Percentiles rank a stretch among this genome's conserved stretches.
Conservation (phyloP, 2,113 vertebrate species). For the Apodemus speciosus region DNA sequence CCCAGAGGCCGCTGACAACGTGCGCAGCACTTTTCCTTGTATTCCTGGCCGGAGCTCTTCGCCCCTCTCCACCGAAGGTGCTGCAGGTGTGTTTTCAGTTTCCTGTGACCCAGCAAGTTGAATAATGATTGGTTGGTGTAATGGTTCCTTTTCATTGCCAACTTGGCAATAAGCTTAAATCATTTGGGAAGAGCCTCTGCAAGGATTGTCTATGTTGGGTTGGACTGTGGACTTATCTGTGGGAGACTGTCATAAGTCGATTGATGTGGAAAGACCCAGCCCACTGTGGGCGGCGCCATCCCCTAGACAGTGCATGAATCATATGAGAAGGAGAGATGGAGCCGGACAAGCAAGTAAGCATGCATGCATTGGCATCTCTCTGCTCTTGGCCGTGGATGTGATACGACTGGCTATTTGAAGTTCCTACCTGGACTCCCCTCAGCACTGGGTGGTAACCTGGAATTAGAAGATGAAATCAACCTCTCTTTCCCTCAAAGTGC, state of each 20-base stretch:
- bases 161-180: not conserved
- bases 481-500: not conserved
- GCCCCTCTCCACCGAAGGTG: conserved; percentile 87
- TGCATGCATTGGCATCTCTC: not conserved
- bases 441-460: not conserved
- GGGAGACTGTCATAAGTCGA: not conserved
- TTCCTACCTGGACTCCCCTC: not conserved
- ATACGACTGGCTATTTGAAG: not conserved
- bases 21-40: conserved; percentile 87
- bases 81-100: conserved; percentile 90
- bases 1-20: conserved; percentile 91
- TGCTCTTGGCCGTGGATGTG: not conserved
- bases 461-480: not conserved
- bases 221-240: not conserved
- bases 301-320: not conserved
- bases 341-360: too few relatives aligned
- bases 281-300: not conserved
- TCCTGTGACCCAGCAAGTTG: conserved; percentile 82
- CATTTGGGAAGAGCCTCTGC: not conserved
- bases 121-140: not conserved
- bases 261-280: not conserved
- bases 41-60: conserved; percentile 79
- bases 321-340: not conserved
- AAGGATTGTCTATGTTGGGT: not conserved
- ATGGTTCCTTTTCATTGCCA: not conserved